These are phyloP conservation scores for Acropternis orthonyx DNA, from an alignment of 2,797 vertebrate genomes.

Conservation along the genomic window DNA sequence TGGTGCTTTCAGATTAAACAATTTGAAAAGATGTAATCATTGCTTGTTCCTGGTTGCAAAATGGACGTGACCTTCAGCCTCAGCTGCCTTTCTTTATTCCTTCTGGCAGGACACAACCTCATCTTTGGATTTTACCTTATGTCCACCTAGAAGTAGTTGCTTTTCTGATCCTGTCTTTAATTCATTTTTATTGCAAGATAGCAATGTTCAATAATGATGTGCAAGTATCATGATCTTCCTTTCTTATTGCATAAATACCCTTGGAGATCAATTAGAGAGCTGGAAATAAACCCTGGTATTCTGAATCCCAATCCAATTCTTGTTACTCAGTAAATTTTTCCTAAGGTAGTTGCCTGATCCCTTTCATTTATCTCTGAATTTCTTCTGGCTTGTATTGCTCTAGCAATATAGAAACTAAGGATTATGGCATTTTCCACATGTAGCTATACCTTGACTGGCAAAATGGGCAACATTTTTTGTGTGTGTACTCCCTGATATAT, in stretches of 20 bases:
- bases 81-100: not conserved
- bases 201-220: not conserved
- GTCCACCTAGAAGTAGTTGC: not conserved
- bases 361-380: not conserved
- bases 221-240: not conserved
- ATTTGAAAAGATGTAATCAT: not conserved
- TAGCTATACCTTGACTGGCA: not conserved
- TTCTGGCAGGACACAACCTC: not conserved
- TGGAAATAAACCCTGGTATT: not conserved
- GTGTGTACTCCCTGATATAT: not conserved
- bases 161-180: not conserved
- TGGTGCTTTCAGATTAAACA: conserved; percentile 5
- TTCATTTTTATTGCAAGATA: not conserved
- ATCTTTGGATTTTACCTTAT: not conserved
- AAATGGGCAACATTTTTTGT: not conserved
- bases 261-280: not conserved
- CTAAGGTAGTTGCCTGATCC: not conserved
- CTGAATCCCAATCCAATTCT: not conserved
- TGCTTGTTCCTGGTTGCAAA: conserved; percentile 14
- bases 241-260: not conserved
- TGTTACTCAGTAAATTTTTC: not conserved
- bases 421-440: not conserved
- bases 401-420: not conserved
- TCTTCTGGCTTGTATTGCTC: not conserved
- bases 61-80: not conserved